Evolutionary conservation across 2,113 vertebrate genomes (phyloP).

Genomic region (Urocynchramus pylzowi): DNA sequence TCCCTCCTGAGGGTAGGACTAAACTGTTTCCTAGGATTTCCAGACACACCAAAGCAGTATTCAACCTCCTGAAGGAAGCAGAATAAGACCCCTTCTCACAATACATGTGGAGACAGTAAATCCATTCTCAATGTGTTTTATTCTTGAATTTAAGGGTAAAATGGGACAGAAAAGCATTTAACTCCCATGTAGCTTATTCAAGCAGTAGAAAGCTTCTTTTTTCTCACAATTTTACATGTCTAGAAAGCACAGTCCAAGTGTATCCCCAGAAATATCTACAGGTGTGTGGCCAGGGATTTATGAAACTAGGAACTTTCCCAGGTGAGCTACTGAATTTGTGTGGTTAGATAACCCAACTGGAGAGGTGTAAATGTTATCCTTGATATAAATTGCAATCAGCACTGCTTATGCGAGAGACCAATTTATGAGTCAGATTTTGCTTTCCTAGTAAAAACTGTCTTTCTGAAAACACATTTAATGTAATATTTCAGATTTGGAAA

Average conservation of each 20-base stretch:
- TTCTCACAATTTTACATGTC: neutral
- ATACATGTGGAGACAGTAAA: neutral
- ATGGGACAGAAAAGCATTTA: neutral
- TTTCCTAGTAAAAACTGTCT: constrained; percentile 29
- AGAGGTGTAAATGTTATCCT: neutral
- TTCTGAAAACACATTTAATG: neutral
- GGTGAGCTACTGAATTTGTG: neutral
- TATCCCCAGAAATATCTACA: neutral
- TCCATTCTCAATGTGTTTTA: neutral
- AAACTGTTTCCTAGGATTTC: neutral
- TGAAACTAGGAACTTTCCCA: neutral
- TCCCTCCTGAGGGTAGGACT: fast-evolving
- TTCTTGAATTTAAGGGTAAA: neutral
- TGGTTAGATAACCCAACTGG: neutral
- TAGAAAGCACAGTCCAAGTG: neutral
- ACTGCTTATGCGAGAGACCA: neutral
- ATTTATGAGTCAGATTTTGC: neutral
- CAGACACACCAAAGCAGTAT: neutral
- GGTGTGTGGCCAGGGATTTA: neutral
- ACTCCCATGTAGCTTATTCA: neutral
- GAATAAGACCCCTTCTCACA: neutral
- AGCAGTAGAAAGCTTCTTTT: neutral
- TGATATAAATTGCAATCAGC: neutral
- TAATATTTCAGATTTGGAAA: neutral
- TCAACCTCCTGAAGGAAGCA: neutral